Percentiles rank a stretch among this genome's conserved stretches.
Conservation (phyloP, 2,888 invertebrate species). For the Harmothoe impar region DNA sequence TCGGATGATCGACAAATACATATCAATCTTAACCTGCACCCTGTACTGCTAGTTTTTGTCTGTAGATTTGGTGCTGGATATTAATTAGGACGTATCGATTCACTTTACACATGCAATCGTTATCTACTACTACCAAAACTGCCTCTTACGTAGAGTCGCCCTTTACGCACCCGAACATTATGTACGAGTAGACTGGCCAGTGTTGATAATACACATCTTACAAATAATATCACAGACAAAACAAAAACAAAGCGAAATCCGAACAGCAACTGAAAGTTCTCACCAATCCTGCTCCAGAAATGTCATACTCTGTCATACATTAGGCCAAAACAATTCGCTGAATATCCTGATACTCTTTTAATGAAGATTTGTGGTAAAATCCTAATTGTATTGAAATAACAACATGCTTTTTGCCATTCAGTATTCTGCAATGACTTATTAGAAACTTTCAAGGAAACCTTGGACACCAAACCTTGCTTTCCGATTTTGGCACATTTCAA, state of each 20-base stretch:
- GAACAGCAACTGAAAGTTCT: too few relatives aligned
- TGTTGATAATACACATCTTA: slow-evolving; percentile 3
- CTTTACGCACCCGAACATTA: not conserved
- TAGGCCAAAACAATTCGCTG: too few relatives aligned
- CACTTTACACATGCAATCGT: slow-evolving; percentile 39
- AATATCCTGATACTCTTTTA: too few relatives aligned
- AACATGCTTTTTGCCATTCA: too few relatives aligned
- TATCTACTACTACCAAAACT: slow-evolving; percentile 35
- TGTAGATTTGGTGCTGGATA: slow-evolving; percentile 40
- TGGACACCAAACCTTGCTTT: too few relatives aligned
- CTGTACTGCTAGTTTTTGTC: slow-evolving; percentile 7
- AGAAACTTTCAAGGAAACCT: too few relatives aligned
- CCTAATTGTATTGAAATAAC: too few relatives aligned
- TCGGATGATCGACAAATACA: slow-evolving; percentile 53
- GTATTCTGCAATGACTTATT: too few relatives aligned
- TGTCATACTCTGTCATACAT: too few relatives aligned
- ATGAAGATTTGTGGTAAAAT: too few relatives aligned
- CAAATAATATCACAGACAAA: not conserved
- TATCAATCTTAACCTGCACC: slow-evolving; percentile 31
- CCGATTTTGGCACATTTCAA: too few relatives aligned
- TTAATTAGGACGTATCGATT: slow-evolving; percentile 1
- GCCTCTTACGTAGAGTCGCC: slow-evolving; percentile 37
- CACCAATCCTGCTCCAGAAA: too few relatives aligned
- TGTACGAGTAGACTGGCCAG: slow-evolving; percentile 9
- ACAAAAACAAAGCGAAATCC: not conserved